Evolutionary conservation across 2,888 invertebrate species (phyloP), one percentile per base, ranked within the genome.

Genomic region (Himalopsyche japonica): DNA sequence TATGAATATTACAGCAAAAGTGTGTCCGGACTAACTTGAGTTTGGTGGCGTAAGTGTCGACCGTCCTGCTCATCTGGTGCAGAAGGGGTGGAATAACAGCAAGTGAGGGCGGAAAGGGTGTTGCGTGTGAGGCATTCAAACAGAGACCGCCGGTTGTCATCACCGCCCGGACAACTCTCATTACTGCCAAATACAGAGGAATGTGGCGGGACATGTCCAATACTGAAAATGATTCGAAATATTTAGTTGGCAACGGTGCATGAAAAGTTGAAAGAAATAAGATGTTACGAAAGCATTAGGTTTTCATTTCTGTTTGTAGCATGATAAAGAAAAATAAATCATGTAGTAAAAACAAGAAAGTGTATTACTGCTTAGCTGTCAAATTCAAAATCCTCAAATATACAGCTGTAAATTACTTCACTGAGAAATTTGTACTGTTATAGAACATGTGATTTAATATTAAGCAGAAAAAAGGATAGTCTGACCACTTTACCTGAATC

Each of bases 171-270:
- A 98, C 93, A 87, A 97, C 91, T 88, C 96, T 95, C 88, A 98
- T 91, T 88, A 98, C 95, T 87, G 97, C 95, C 88, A 96, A 94
- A 91, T 98, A 98, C 88, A 98, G 93, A 34, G 98, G 98, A 91
- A 98, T 97, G 92, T 98, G 98, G 24, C 98, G 94, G n/a, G 98
- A 97, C 96, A 98, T 98, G 91, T 98, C 98, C 90, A 98, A 91
- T 88, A 98, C 98, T 92, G 90, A n/a, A 87, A 88, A 80, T 47
- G 27, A 32, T n/a, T n/a, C n/a, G n/a, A 86, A 84, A 86, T 34
- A 20, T 43, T 43, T 78, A 78, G 20, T 24, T 78, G 24, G 82
- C 64, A 37, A 8, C 8, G 15, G 3, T 20, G 24, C 34, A 79
- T 3, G 18, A 32, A 20, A 20, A 18, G 15, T 12, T 43, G 43